Percentiles rank a stretch among this genome's conserved stretches.
Conservation (phyloP, 1,140 invertebrate species). For the Sesamia nonagrioides region DNA sequence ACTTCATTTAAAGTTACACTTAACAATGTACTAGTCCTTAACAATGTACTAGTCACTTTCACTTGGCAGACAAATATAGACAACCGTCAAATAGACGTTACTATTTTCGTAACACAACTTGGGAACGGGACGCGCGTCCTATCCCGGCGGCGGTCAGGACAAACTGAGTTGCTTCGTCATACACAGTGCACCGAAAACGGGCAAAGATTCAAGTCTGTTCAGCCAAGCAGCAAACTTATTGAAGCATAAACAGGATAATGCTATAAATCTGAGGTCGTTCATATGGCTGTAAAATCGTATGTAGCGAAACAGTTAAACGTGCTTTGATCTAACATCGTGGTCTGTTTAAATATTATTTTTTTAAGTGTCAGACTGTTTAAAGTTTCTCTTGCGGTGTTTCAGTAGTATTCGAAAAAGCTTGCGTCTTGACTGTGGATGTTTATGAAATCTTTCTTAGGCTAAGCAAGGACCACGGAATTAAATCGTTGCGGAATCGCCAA, state of each 20-base stretch:
- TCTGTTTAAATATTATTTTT: slow-evolving; percentile 45
- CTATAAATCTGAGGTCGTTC: slow-evolving; percentile 67
- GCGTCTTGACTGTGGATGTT: neutral
- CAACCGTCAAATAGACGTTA: slow-evolving; percentile 51
- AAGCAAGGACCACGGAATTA: too few relatives aligned
- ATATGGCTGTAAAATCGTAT: slow-evolving; percentile 54
- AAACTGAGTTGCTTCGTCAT: slow-evolving; percentile 60
- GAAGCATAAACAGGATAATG: slow-evolving; percentile 70
- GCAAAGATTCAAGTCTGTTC: slow-evolving; percentile 62
- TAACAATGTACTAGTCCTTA: too few relatives aligned
- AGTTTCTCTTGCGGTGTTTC: slow-evolving; percentile 40
- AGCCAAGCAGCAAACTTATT: slow-evolving; percentile 66
- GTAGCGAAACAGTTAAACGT: slow-evolving; percentile 45
- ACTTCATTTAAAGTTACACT: slow-evolving; percentile 44
- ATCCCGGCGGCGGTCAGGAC: slow-evolving; percentile 51
- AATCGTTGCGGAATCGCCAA: too few relatives aligned
- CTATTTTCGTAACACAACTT: slow-evolving; percentile 70
- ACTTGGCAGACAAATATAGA: slow-evolving; percentile 35
- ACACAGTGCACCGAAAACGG: slow-evolving; percentile 55
- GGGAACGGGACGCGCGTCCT: slow-evolving; percentile 54
- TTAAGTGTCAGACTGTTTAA: neutral
- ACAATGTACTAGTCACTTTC: slow-evolving; percentile 44
- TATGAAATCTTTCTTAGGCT: neutral
- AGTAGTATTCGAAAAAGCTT: slow-evolving; percentile 3
- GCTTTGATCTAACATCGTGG: slow-evolving; percentile 48